Evolutionary conservation across 1,140 invertebrate species (phyloP).

Genomic region (Caerostris extrusa): DNA sequence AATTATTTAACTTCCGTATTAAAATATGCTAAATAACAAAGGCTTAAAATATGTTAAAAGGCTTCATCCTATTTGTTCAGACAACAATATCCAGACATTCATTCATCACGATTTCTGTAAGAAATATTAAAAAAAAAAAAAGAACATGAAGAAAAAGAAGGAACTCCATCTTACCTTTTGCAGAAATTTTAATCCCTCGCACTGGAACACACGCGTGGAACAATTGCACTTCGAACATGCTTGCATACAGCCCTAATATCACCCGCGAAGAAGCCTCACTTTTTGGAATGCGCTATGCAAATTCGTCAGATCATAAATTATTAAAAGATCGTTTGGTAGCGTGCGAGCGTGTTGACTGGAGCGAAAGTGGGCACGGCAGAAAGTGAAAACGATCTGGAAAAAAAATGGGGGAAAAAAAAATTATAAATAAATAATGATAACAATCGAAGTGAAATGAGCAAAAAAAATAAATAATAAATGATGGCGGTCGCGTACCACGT

Average conservation of each 20-base stretch:
- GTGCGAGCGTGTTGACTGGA: conserved; percentile 41
- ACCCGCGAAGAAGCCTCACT: neutral
- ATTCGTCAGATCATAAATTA: conserved; percentile 41
- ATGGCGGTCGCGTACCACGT: conserved; percentile 61
- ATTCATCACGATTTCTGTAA: neutral
- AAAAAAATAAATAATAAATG: conserved; percentile 49
- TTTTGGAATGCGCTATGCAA: neutral
- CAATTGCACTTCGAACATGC: conserved; percentile 52
- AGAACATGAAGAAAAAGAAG: too few species aligned
- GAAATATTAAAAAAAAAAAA: neutral
- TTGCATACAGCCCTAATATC: conserved; percentile 57
- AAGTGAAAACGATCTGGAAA: conserved; percentile 68
- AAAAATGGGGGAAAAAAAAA: conserved; percentile 1
- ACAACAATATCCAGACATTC: neutral
- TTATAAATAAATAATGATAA: neutral
- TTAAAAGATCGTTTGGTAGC: neutral
- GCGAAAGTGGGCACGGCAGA: neutral
- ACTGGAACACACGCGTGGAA: conserved; percentile 9
- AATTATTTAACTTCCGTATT: too few species aligned
- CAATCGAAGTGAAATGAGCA: conserved; percentile 39
- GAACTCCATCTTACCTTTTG: conserved; percentile 49
- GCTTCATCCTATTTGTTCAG: neutral
- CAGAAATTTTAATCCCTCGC: conserved; percentile 50
- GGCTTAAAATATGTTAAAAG: too few species aligned
- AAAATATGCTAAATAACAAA: too few species aligned